Conservation (phyloP, 2,797 vertebrate genomes). For the Gila robusta region DNA sequence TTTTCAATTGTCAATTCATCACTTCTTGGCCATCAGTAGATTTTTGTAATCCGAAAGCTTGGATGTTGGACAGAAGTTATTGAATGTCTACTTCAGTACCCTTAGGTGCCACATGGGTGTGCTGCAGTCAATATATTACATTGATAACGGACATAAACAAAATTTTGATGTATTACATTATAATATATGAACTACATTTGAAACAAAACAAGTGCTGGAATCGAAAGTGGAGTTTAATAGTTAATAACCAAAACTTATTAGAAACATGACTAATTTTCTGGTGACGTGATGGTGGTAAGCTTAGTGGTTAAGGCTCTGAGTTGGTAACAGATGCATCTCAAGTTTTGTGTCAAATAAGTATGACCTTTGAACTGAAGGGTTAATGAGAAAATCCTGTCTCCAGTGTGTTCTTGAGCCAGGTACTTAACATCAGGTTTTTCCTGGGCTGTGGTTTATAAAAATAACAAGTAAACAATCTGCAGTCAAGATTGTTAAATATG, state of each 20-base stretch:
- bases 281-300: background rate
- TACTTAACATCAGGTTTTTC: background rate
- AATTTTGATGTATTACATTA: conserved; percentile 26
- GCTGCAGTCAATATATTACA: conserved; percentile 54
- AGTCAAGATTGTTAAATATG: background rate
- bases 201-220: conserved; percentile 10
- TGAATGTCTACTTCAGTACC: conserved; percentile 53
- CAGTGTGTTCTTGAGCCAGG: background rate
- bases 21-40: background rate
- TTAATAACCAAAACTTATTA: background rate
- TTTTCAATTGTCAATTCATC: conserved; percentile 33
- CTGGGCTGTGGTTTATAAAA: background rate
- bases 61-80: conserved; percentile 1
- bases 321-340: background rate
- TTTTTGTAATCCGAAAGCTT: background rate
- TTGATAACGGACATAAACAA: conserved; percentile 20
- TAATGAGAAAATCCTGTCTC: conserved; percentile 1
- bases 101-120: conserved; percentile 66
- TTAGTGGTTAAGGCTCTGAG: background rate
- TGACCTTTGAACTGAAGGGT: conserved; percentile 20
- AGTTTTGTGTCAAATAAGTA: background rate
- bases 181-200: conserved; percentile 13
- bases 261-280: background rate
- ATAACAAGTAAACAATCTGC: conserved; percentile 5
- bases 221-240: conserved; percentile 10